phyloP scores from a whole-genome alignment of 2,888 invertebrate species.

The Hyppa rectilinea region DNA sequence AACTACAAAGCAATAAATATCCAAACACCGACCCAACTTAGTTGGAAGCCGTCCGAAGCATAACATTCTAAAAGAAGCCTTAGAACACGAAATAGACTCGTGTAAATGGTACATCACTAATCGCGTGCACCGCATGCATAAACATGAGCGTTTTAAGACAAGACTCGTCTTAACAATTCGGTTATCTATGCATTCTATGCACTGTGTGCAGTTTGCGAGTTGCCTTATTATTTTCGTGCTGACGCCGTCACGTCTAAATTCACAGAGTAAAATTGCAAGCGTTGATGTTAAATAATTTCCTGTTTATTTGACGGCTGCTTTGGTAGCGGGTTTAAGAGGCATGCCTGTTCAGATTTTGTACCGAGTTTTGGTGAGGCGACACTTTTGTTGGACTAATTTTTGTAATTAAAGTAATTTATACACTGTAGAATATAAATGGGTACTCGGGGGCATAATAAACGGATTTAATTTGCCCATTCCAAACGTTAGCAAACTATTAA shows the following conservation, averaged over 20 bases:
- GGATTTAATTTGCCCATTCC: slow-evolving; percentile 30
- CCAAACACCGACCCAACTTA: slow-evolving; percentile 9
- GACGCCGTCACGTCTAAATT: slow-evolving; percentile 61
- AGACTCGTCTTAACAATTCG: slow-evolving; percentile 62
- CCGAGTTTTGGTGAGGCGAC: background rate
- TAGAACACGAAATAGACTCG: slow-evolving; percentile 47
- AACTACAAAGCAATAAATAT: slow-evolving; percentile 7
- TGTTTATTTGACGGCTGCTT: slow-evolving; percentile 57
- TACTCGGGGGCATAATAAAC: slow-evolving; percentile 13
- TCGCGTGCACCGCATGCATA: slow-evolving; percentile 57
- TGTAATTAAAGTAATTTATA: slow-evolving; percentile 6
- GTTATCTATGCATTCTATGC: slow-evolving; percentile 60
- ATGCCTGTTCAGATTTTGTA: slow-evolving; percentile 17
- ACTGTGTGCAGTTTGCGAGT: slow-evolving; percentile 61
- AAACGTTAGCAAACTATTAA: slow-evolving; percentile 8
- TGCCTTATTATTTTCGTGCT: slow-evolving; percentile 64
- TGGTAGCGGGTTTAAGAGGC: slow-evolving; percentile 15
- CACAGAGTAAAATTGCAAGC: slow-evolving; percentile 53
- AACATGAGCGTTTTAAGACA: slow-evolving; percentile 61
- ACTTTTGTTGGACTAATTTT: slow-evolving; percentile 17
- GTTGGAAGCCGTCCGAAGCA: background rate
- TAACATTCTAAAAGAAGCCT: slow-evolving; percentile 20
- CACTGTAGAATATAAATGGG: background rate
- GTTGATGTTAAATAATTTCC: slow-evolving; percentile 65
- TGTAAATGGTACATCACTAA: slow-evolving; percentile 60